Conservation (phyloP, 2,888 invertebrate species). For the Hypolimnas misippus region DNA sequence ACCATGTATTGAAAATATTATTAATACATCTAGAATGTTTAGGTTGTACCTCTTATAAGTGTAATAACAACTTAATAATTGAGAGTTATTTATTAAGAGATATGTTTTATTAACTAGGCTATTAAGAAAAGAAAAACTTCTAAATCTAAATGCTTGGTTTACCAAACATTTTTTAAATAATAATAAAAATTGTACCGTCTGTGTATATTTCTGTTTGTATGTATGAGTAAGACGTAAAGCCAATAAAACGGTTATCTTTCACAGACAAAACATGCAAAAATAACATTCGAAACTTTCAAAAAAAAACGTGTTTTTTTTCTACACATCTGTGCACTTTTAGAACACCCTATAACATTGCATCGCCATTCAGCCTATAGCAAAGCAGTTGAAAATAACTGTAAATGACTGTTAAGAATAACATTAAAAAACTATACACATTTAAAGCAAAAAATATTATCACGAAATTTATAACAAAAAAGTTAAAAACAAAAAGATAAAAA, state of each 20-base stretch:
- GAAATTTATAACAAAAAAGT: not conserved
- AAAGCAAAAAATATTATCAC: no score
- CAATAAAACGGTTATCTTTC: conserved; percentile 18
- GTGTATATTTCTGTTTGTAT: conserved; percentile 16
- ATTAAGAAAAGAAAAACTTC: no score
- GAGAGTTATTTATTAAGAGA: no score
- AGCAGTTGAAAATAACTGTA: conserved; percentile 41
- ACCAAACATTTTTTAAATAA: not conserved
- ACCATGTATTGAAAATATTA: no score
- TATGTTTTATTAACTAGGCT: no score
- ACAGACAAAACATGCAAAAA: conserved; percentile 33
- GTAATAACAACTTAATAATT: no score
- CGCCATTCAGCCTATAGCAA: conserved; percentile 44
- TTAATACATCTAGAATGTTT: no score
- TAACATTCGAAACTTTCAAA: conserved; percentile 21
- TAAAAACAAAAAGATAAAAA: not conserved
- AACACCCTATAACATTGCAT: conserved; percentile 36
- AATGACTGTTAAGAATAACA: conserved; percentile 13
- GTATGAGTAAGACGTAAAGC: conserved; percentile 23
- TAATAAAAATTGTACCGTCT: not conserved
- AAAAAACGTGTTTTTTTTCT: conserved; percentile 22
- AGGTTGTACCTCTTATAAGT: no score
- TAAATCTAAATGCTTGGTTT: not conserved
- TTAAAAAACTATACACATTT: no score
- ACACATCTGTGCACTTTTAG: conserved; percentile 39